Conservation (phyloP, 2,113 vertebrate genomes). For the Epinephelus fuscoguttatus region DNA sequence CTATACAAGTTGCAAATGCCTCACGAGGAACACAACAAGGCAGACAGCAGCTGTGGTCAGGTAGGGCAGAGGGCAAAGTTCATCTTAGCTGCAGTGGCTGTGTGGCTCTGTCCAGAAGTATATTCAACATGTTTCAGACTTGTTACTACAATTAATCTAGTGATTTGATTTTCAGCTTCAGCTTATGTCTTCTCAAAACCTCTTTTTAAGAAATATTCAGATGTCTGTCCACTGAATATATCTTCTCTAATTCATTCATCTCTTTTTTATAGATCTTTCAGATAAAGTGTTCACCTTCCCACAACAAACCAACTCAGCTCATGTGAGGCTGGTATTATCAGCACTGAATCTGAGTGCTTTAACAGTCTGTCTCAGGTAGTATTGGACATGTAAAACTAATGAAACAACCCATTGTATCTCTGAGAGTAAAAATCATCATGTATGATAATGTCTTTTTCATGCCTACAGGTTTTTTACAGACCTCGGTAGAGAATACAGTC, state of each 20-base stretch:
- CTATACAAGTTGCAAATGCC: no score
- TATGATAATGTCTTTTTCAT: not conserved
- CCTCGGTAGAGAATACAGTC: not conserved
- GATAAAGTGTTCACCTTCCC: constrained; percentile 71
- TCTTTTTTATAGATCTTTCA: constrained; percentile 51
- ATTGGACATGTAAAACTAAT: not conserved
- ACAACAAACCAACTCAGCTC: constrained; percentile 29
- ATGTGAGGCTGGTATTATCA: constrained; percentile 52
- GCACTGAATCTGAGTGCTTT: constrained; percentile 14
- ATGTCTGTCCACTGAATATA: no score
- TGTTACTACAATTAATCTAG: no score
- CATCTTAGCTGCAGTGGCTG: no score
- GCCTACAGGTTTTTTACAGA: constrained; percentile 61
- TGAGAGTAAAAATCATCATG: not conserved
- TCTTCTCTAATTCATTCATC: not conserved
- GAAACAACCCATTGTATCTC: not conserved
- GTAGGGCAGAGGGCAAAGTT: no score
- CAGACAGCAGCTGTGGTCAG: no score
- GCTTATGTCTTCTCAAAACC: no score
- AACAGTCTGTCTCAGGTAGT: constrained; percentile 53
- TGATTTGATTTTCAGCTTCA: no score
- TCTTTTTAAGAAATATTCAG: no score
- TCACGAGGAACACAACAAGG: no score
- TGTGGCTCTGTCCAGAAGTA: no score
- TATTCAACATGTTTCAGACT: no score